phyloP scores from a whole-genome alignment of 1,140 invertebrate species.

The Fragariocoptes setiger region DNA sequence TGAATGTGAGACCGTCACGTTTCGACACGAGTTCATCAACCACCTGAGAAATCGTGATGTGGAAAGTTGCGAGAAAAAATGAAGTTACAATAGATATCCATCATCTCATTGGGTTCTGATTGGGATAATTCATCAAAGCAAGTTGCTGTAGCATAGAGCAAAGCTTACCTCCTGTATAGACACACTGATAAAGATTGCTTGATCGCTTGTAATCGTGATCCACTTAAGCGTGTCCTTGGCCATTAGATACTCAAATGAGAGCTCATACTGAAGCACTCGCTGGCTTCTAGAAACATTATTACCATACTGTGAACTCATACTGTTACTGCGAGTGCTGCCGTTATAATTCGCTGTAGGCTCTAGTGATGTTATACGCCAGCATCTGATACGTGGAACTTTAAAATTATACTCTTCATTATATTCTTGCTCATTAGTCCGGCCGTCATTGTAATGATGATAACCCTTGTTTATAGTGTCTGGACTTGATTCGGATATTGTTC shows the following conservation, averaged over 20 bases:
- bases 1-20: constrained; percentile 24
- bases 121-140: not conserved
- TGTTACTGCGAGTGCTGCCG: not conserved
- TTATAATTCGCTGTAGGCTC: not conserved
- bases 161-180: too few relatives aligned
- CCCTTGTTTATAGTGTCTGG: not conserved
- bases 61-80: constrained; percentile 28
- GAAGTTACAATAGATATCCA: too few relatives aligned
- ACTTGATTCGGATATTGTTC: not conserved
- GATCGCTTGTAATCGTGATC: constrained; percentile 58
- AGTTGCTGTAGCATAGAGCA: too few relatives aligned
- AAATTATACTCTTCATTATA: constrained; percentile 41
- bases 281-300: constrained; percentile 1
- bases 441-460: constrained; percentile 12
- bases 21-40: constrained; percentile 68
- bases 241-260: constrained; percentile 82
- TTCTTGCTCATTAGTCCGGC: constrained; percentile 15
- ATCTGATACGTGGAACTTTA: constrained; percentile 72
- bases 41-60: constrained; percentile 77
- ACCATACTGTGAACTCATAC: not conserved
- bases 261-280: constrained; percentile 25
- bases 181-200: constrained; percentile 15
- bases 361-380: constrained; percentile 61
- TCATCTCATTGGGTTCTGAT: constrained; percentile 10
- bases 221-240: constrained; percentile 64